These are phyloP conservation scores for Seriola quinqueradiata DNA, from an alignment of 2,113 vertebrate species.

Conservation along the genomic window DNA sequence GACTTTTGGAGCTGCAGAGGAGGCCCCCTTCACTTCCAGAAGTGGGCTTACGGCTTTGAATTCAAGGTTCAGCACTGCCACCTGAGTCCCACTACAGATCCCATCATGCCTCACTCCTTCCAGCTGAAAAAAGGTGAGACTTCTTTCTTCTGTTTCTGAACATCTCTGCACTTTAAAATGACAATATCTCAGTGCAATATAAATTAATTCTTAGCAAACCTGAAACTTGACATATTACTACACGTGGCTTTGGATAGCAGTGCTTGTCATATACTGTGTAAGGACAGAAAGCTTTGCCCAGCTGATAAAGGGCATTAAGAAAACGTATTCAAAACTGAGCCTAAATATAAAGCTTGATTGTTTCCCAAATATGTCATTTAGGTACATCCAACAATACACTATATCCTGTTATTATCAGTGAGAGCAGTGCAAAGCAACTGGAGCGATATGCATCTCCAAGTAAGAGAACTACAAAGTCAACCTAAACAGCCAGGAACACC, in stretches of 20 bases:
- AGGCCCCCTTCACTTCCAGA: slow-evolving; percentile 54
- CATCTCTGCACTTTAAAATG: background rate
- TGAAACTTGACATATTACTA: background rate
- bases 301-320: background rate
- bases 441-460: background rate
- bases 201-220: background rate
- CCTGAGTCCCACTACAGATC: slow-evolving; percentile 68
- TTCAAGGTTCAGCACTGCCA: slow-evolving; percentile 42
- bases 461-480: slow-evolving; percentile 2
- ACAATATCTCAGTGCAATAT: background rate
- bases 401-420: background rate
- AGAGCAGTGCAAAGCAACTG: background rate
- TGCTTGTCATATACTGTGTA: background rate
- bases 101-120: slow-evolving; percentile 84
- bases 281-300: background rate
- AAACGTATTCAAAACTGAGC: background rate
- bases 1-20: slow-evolving; percentile 44
- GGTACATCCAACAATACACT: background rate
- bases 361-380: background rate
- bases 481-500: background rate
- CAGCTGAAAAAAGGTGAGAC: slow-evolving; percentile 84
- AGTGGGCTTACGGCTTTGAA: slow-evolving; percentile 44
- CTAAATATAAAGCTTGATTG: background rate
- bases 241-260: background rate
- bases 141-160: slow-evolving; percentile 26